Conservation (phyloP, 2,113 vertebrate genomes). For the Leucosticte australis region DNA sequence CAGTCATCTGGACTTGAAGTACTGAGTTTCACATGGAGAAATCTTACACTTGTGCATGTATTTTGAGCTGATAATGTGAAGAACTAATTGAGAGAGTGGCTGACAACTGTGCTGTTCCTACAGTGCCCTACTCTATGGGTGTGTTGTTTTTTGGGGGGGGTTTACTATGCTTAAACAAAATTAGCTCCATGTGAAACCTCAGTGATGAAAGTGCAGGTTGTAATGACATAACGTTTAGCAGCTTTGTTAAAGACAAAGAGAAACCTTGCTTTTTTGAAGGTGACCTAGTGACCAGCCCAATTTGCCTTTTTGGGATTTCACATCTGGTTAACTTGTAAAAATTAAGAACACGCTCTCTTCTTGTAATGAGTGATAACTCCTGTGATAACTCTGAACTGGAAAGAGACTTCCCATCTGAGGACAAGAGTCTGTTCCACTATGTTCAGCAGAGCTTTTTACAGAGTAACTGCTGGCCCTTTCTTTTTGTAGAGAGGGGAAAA, state of each 20-base stretch:
- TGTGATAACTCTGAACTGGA: background rate
- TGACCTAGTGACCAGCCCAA: background rate
- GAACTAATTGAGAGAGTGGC: background rate
- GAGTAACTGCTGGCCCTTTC: background rate
- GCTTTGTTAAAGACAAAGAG: background rate
- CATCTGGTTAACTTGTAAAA: background rate
- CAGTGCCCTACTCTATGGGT: background rate
- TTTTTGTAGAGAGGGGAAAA: background rate
- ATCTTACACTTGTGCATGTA: background rate
- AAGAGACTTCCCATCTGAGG: background rate
- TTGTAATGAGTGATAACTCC: background rate
- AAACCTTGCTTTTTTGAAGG: background rate
- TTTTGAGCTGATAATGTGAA: background rate
- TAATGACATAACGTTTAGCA: background rate
- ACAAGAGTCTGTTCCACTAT: background rate
- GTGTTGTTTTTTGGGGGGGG: background rate
- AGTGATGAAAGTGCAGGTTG: background rate
- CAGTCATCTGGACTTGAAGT: background rate
- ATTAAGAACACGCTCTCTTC: background rate
- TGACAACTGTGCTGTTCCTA: background rate
- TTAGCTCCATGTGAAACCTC: background rate
- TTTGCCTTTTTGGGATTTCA: background rate
- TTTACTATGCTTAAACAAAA: background rate
- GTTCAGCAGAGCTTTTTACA: background rate
- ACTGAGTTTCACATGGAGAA: background rate